phyloP scores from a whole-genome alignment of 2,113 vertebrate genomes.

The Gallinago paraguaiae region DNA sequence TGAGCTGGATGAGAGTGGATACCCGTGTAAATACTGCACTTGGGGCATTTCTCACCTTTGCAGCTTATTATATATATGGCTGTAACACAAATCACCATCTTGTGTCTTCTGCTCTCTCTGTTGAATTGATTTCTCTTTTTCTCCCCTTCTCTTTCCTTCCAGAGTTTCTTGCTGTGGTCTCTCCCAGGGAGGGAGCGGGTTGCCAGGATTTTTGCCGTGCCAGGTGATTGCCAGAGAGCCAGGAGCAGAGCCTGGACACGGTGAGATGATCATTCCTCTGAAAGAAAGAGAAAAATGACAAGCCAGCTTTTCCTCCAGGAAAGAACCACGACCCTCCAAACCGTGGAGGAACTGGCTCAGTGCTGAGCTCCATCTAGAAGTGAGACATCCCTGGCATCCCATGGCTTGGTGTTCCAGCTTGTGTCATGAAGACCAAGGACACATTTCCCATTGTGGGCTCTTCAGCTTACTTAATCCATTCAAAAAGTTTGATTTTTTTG shows the following conservation, averaged over 20 bases:
- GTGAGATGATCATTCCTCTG: fast-evolving
- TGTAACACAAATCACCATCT: neutral
- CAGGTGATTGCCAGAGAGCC: neutral
- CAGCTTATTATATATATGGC: too few relatives aligned
- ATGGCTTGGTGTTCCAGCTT: neutral
- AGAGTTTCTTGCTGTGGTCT: neutral
- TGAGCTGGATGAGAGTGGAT: neutral
- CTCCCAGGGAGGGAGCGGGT: fast-evolving
- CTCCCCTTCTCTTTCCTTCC: neutral
- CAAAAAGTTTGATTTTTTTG: neutral
- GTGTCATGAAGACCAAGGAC: neutral
- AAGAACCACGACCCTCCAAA: neutral
- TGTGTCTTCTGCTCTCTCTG: fast-evolving
- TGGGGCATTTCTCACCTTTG: neutral
- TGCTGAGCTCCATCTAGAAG: neutral
- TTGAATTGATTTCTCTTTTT: neutral
- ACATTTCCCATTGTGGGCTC: neutral
- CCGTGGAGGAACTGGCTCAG: neutral
- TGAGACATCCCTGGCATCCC: neutral
- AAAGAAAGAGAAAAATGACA: neutral
- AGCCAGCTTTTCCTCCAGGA: neutral
- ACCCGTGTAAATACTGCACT: neutral
- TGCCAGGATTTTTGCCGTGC: neutral
- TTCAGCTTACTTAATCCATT: neutral
- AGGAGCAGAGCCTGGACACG: neutral